Evolutionary conservation across 2,797 vertebrate species (phyloP).

Genomic region (Rhinoraja longicauda): DNA sequence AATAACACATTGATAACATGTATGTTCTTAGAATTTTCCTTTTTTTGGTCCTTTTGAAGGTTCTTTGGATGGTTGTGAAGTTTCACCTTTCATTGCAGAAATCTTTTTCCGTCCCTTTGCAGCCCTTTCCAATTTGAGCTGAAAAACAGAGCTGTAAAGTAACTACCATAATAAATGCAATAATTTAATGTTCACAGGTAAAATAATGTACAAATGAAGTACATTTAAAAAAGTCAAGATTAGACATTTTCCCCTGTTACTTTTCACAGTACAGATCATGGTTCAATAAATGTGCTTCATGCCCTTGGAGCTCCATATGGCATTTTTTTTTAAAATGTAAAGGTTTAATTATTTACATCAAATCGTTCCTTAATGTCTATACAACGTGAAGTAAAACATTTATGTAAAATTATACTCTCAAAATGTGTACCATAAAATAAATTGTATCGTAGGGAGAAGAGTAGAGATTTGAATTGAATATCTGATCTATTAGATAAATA

Average conservation of each 20-base stretch:
- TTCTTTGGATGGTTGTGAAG: conserved; percentile 42
- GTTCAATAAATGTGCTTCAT: background rate
- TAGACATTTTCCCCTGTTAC: background rate
- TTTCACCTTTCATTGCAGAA: conserved; percentile 33
- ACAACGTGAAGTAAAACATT: background rate
- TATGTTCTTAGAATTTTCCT: background rate
- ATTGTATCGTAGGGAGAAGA: background rate
- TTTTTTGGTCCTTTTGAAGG: conserved; percentile 45
- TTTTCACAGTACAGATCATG: background rate
- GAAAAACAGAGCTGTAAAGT: conserved; percentile 44
- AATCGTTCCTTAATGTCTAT: background rate
- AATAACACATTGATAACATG: background rate
- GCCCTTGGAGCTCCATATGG: background rate
- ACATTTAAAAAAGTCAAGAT: background rate
- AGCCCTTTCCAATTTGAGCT: conserved; percentile 60
- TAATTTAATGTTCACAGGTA: background rate
- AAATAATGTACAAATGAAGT: background rate
- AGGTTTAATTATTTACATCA: background rate
- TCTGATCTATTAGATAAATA: background rate
- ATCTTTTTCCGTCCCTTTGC: conserved; percentile 50
- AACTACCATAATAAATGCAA: background rate
- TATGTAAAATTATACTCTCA: background rate
- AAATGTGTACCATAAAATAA: background rate
- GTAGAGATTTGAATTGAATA: background rate
- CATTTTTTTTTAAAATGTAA: background rate